A percentile compares a stretch with the other conserved stretches of the same genome.
These are phyloP conservation scores for Tragelaphus strepsiceros DNA, from an alignment of 2,113 vertebrate species.

Conservation along the genomic window DNA sequence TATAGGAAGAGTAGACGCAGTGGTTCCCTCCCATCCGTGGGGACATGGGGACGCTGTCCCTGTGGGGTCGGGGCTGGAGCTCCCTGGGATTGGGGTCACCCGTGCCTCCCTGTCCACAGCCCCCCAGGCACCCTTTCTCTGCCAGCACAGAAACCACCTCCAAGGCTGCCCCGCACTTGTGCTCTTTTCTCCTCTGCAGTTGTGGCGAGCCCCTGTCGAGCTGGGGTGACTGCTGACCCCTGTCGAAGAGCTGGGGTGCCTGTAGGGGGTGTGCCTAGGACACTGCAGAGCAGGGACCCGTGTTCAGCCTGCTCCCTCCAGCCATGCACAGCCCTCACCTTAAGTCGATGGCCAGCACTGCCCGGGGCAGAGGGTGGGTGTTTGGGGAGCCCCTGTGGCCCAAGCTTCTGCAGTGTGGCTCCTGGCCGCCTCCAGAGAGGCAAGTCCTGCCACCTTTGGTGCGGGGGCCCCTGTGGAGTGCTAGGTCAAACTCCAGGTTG, in stretches of 20 bases:
- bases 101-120: fast-evolving
- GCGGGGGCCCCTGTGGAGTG: neutral
- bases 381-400: neutral
- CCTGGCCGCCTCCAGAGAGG: neutral
- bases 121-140: fast-evolving
- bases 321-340: neutral
- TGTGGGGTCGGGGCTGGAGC: fast-evolving
- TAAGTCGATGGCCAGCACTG: neutral
- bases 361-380: neutral
- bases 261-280: neutral
- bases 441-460: neutral
- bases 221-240: neutral
- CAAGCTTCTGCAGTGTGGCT: fast-evolving
- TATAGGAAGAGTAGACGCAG: neutral
- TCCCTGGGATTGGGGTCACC: neutral
- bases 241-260: neutral
- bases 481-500: neutral
- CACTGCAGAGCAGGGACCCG: neutral
- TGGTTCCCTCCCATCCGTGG: fast-evolving
- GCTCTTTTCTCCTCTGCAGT: neutral
- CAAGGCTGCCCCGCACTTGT: neutral
- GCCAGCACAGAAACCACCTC: neutral
- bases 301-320: neutral
- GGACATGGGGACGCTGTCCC: neutral
- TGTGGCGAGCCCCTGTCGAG: fast-evolving